Conservation (phyloP, 2,888 invertebrate species). For the Campopleginae sp. region DNA sequence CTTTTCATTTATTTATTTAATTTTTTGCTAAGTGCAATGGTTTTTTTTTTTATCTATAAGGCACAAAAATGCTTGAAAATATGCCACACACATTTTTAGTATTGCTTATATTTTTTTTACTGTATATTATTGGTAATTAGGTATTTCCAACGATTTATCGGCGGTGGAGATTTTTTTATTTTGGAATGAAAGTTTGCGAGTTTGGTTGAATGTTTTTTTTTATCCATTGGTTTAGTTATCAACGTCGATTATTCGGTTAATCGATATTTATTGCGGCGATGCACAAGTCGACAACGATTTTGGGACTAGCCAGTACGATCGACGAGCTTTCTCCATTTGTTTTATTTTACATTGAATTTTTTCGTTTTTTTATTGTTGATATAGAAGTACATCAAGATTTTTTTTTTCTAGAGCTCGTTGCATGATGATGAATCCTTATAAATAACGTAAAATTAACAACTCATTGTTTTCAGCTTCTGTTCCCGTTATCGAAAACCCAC, state of each 20-base stretch:
- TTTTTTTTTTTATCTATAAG: slow-evolving; percentile 5
- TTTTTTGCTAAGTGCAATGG: slow-evolving; percentile 28
- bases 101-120: slow-evolving; percentile 52
- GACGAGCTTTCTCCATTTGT: not conserved
- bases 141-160: slow-evolving; percentile 37
- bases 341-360: slow-evolving; percentile 2
- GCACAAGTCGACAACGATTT: slow-evolving; percentile 5
- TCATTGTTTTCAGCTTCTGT: slow-evolving; percentile 89
- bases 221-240: slow-evolving; percentile 21
- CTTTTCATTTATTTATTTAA: slow-evolving; percentile 58
- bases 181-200: slow-evolving; percentile 44
- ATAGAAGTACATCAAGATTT: not conserved
- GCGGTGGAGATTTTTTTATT: slow-evolving; percentile 19
- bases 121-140: slow-evolving; percentile 56
- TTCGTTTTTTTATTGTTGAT: not conserved
- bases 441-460: slow-evolving; percentile 6
- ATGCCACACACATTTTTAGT: slow-evolving; percentile 48
- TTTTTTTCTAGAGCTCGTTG: slow-evolving; percentile 44
- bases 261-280: not conserved
- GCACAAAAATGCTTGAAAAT: slow-evolving; percentile 58
- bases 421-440: slow-evolving; percentile 19
- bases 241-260: not conserved
- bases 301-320: slow-evolving; percentile 10
- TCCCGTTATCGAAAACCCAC: slow-evolving; percentile 93
- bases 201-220: slow-evolving; percentile 51